phyloP scores from a whole-genome alignment of 2,797 vertebrate species.

The Dendrocincla fuliginosa region DNA sequence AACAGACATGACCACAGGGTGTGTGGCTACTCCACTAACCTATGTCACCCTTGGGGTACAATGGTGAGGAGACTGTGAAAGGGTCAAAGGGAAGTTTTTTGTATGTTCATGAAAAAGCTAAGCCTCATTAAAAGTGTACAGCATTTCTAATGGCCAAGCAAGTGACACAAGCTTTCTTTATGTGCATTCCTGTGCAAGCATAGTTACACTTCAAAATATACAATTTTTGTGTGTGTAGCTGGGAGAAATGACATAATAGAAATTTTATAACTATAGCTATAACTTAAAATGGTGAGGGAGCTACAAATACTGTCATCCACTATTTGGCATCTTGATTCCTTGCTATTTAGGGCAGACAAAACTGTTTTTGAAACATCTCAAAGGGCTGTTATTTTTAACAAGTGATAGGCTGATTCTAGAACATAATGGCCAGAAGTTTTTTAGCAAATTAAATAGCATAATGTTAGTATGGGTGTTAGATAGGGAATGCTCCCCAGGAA shows the following conservation, averaged over 20 bases:
- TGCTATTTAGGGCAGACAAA: neutral
- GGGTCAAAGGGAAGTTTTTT: neutral
- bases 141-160: neutral
- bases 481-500: neutral
- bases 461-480: neutral
- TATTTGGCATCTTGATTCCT: neutral
- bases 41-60: too few species aligned
- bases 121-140: fast-evolving
- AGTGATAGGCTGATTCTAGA: neutral
- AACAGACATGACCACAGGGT: neutral
- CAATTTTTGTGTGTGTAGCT: neutral
- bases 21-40: neutral
- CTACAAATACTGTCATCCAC: neutral
- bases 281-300: neutral
- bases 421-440: neutral
- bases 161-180: neutral
- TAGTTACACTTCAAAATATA: neutral
- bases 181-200: neutral
- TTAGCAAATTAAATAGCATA: neutral
- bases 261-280: neutral
- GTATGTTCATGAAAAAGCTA: neutral
- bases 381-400: neutral
- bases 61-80: neutral
- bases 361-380: neutral
- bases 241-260: neutral